These are phyloP conservation scores for Hetaerina titia DNA, from an alignment of 2,888 invertebrate species.

Conservation along the genomic window DNA sequence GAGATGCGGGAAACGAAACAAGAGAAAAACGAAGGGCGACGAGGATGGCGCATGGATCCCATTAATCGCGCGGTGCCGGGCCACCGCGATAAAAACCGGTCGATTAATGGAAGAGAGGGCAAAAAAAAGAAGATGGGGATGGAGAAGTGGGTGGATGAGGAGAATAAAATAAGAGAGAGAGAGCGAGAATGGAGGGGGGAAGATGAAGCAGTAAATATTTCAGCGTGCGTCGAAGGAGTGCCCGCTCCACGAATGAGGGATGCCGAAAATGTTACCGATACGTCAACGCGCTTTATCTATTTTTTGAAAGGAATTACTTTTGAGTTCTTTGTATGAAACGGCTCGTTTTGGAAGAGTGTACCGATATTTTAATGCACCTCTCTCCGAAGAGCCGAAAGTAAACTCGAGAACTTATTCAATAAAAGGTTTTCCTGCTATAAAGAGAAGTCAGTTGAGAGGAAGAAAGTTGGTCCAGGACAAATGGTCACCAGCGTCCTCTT, in stretches of 20 bases:
- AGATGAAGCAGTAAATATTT: background rate
- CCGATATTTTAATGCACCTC: background rate
- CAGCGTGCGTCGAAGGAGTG: background rate
- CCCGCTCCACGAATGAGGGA: background rate
- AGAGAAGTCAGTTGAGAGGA: background rate
- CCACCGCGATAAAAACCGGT: conserved; percentile 22
- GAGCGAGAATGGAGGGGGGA: background rate
- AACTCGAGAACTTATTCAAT: background rate
- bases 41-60: conserved; percentile 20
- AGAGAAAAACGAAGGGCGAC: conserved; percentile 4
- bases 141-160: background rate
- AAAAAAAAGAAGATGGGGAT: background rate
- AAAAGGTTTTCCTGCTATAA: too few relatives aligned
- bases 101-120: background rate
- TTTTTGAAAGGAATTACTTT: background rate
- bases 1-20: background rate
- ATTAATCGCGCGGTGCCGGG: background rate
- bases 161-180: background rate
- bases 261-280: background rate
- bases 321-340: background rate
- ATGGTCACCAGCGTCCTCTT: background rate
- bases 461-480: background rate
- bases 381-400: background rate
- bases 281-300: background rate
- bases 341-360: background rate